Base-by-base conservation (phyloP, 2,888 invertebrate species). In the Tiliacea citrago region DNA sequence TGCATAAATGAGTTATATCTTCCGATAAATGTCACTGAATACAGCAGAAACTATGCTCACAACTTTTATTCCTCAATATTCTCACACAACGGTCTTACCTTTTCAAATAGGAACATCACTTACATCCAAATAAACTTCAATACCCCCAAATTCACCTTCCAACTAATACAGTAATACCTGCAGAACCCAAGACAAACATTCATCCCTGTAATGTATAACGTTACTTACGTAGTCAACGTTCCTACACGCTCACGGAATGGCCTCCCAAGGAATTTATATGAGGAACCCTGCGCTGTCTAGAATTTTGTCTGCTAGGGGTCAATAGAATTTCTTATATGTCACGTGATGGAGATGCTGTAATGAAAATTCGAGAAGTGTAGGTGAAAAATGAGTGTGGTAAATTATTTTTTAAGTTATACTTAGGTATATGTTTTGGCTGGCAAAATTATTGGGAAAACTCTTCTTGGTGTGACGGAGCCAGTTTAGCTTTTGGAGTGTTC, bases 211-310 rank as follows among this genome's bases (percentile, higher is more conserved):
- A 39, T 5, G 39, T 39, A 29, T 29, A 66, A 68, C 49, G 35
- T 55, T 61, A 51, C 61, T 13, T 57, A 68, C 18, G 75, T 67
- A 62, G 10, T 76, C 21, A 29, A 55, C 68, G 74, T 71, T 63
- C 74, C 81, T 67, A 83, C 86, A 84, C 82, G 79, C 77, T 58
- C 69, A 12, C 62, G 51, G 77, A 82, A 84, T 78, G 83, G 60
- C 69, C 53, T 73, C 24, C 60, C 7, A 10, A 77, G 81, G 88
- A 87, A 87, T 87, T 87, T 86, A 87, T 86, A 87, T 83, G 87
- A 86, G 81, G 69, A 75, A 39, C 68, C 62, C 69, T 29, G 42
- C 58, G 53, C 47, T 71, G 55, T 72, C 79, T 69, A 76, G 73
- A 76, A 78, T 82, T 78, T 71, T 68, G 78, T 79, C 74, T 73